Percentiles rank a stretch among this genome's conserved stretches.
phyloP scores from a whole-genome alignment of 2,888 invertebrate species.

The Eulithis prunata region DNA sequence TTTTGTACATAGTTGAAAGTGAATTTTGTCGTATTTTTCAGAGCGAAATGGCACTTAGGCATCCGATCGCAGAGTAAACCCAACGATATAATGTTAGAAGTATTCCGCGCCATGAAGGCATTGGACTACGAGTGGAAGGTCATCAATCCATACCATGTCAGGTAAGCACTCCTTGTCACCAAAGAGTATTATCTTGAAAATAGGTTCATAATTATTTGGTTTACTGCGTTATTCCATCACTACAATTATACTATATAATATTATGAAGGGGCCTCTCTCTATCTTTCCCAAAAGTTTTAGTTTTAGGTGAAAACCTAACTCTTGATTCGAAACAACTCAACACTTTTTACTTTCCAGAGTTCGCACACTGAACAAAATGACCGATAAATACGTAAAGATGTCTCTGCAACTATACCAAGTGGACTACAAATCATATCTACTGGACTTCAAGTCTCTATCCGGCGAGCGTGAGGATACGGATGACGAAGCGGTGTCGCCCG shows the following conservation, averaged over 20 bases:
- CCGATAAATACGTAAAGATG: slow-evolving; percentile 97
- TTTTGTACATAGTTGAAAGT: too few relatives aligned
- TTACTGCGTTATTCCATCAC: too few relatives aligned
- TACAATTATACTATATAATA: too few relatives aligned
- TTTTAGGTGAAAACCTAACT: too few relatives aligned
- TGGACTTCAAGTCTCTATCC: slow-evolving; percentile 98
- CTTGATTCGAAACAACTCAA: too few relatives aligned
- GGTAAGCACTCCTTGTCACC: slow-evolving; percentile 50
- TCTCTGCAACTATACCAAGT: slow-evolving; percentile 99
- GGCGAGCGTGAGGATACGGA: slow-evolving; percentile 87
- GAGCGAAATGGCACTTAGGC: slow-evolving; percentile 99
- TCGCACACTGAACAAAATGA: slow-evolving; percentile 93
- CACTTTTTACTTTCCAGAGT: slow-evolving; percentile 84
- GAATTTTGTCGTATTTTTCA: slow-evolving; percentile 43
- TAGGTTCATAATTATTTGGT: too few relatives aligned
- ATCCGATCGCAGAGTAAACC: slow-evolving; percentile 99
- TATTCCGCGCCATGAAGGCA: slow-evolving; percentile 99
- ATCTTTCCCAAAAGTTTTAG: too few relatives aligned
- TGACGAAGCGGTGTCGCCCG: slow-evolving; percentile 60
- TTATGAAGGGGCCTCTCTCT: too few relatives aligned
- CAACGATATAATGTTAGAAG: slow-evolving; percentile 99
- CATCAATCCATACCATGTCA: slow-evolving; percentile 97
- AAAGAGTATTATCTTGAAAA: too few relatives aligned
- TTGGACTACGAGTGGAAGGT: slow-evolving; percentile 99
- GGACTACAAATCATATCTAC: slow-evolving; percentile 97